phyloP scores from a whole-genome alignment of 2,797 vertebrate species.

The Amazona finschi region DNA sequence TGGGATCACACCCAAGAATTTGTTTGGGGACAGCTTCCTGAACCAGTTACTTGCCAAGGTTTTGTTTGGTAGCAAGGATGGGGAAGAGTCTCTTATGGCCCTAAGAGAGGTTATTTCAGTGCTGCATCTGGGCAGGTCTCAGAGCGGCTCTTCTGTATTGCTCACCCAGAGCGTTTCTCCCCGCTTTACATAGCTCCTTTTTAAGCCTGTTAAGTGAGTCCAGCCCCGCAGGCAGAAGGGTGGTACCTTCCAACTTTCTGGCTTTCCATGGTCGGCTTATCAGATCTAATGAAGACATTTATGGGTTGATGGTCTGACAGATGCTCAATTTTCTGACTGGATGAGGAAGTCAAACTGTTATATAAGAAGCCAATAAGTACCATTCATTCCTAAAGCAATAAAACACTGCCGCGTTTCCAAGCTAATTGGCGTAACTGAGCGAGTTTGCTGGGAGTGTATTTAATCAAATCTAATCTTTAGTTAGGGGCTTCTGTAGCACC shows the following conservation, averaged over 20 bases:
- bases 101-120: constrained; percentile 10
- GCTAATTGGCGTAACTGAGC: background rate
- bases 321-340: constrained; percentile 58
- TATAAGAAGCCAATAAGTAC: constrained; percentile 45
- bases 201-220: constrained; percentile 6
- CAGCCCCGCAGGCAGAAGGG: constrained; percentile 61
- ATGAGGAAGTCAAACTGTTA: constrained; percentile 64
- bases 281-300: constrained; percentile 63
- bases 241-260: constrained; percentile 44
- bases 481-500: constrained; percentile 21
- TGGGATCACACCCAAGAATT: constrained; percentile 36
- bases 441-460: background rate
- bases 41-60: background rate
- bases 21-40: constrained; percentile 48
- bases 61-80: constrained; percentile 7
- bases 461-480: background rate
- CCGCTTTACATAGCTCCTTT: background rate
- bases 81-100: constrained; percentile 21
- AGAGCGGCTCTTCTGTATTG: background rate
- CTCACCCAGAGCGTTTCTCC: background rate
- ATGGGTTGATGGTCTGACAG: constrained; percentile 56
- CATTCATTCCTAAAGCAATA: constrained; percentile 23
- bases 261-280: constrained; percentile 64
- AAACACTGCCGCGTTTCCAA: background rate
- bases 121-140: constrained; percentile 38